These are phyloP conservation scores for Rhagonycha fulva DNA, from an alignment of 2,888 invertebrate species.

Conservation along the genomic window DNA sequence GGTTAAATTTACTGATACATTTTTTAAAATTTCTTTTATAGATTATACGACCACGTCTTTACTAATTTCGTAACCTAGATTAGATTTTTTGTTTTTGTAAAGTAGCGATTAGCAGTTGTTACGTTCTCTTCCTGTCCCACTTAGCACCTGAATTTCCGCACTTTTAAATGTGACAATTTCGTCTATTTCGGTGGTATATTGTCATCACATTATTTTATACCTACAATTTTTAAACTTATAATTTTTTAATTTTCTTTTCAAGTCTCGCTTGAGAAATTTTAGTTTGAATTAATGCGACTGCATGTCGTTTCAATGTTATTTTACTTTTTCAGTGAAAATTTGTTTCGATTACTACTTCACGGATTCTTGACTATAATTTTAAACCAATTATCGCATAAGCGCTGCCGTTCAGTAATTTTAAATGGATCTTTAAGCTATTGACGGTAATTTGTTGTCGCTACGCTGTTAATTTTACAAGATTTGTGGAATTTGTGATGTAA, in stretches of 20 bases:
- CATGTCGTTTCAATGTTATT: background rate
- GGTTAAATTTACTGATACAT: background rate
- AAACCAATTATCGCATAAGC: background rate
- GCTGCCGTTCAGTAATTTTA: background rate
- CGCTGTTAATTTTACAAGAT: background rate
- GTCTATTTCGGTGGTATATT: background rate
- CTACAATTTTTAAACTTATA: too few species aligned
- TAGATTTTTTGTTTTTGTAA: background rate
- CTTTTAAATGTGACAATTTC: background rate
- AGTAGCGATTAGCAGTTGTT: background rate
- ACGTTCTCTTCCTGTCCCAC: background rate
- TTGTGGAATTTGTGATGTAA: background rate
- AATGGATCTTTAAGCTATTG: background rate
- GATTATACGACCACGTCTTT: background rate
- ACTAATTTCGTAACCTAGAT: background rate
- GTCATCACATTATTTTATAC: background rate
- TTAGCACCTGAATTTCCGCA: background rate
- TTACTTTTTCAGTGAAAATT: background rate
- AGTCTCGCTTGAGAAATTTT: background rate
- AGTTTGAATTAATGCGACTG: background rate
- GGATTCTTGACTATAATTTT: background rate
- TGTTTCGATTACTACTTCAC: background rate
- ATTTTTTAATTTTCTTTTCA: too few species aligned
- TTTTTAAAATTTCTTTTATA: background rate
- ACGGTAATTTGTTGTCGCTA: background rate